Percentiles rank a stretch among this genome's conserved stretches.
Conservation (phyloP, 2,888 invertebrate species). For the Eupithecia dodoneata region DNA sequence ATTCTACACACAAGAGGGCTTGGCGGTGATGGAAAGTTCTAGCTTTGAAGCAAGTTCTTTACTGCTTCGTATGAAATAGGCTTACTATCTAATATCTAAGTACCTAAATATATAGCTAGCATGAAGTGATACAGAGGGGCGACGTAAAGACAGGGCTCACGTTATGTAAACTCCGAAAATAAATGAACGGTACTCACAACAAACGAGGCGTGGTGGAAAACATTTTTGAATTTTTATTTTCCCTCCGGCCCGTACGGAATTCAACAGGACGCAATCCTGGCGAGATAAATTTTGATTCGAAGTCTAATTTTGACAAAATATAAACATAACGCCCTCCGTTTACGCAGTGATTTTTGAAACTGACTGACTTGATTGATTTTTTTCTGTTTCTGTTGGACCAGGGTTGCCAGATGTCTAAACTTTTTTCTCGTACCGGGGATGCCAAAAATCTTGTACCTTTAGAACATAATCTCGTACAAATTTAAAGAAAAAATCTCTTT, state of each 20-base stretch:
- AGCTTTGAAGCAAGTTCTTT: not conserved
- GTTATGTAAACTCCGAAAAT: constrained; percentile 82
- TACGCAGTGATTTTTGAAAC: constrained; percentile 60
- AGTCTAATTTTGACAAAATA: constrained; percentile 52
- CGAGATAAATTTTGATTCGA: constrained; percentile 49
- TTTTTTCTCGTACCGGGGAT: no score
- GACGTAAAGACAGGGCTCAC: constrained; percentile 76
- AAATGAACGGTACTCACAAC: constrained; percentile 76
- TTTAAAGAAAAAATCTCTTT: no score
- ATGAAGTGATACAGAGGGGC: constrained; percentile 41
- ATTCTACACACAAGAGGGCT: not conserved
- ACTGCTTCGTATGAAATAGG: not conserved
- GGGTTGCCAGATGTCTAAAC: no score
- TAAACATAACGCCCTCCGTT: constrained; percentile 71
- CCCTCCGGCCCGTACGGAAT: constrained; percentile 56
- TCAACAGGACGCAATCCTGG: constrained; percentile 47
- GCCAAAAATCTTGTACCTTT: no score
- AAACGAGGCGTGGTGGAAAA: constrained; percentile 79
- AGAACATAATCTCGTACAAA: no score
- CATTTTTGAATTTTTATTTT: constrained; percentile 72
- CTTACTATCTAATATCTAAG: no score
- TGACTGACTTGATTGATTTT: not conserved
- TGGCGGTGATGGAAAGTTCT: not conserved
- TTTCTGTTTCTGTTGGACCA: not conserved
- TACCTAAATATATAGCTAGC: not conserved